A percentile compares a stretch with the other conserved stretches of the same genome.
Evolutionary conservation across 2,888 invertebrate genomes (phyloP).

Genomic region (Fabriciana adippe): DNA sequence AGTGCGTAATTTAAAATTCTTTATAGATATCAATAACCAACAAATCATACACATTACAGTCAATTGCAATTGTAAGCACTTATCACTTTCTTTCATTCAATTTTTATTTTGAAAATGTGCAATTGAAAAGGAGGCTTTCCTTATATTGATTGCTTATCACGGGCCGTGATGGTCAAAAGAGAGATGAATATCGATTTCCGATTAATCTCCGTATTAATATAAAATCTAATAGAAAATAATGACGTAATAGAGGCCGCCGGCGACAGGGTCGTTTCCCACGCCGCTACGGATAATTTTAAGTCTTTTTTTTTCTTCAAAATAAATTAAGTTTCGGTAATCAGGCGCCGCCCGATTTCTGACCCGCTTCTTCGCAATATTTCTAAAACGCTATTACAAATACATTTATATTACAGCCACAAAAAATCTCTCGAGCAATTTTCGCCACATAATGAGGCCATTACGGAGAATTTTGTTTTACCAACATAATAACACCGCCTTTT

Average conservation of each 20-base stretch:
- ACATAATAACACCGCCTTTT: slow-evolving; percentile 81
- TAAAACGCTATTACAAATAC: slow-evolving; percentile 82
- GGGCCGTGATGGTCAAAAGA: slow-evolving; percentile 38
- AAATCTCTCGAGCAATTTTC: slow-evolving; percentile 80
- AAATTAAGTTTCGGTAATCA: slow-evolving; percentile 81
- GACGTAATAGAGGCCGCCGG: slow-evolving; percentile 80
- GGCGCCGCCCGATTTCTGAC: slow-evolving; percentile 73
- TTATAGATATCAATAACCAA: no score
- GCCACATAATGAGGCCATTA: slow-evolving; percentile 83
- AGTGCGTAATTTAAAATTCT: no score
- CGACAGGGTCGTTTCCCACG: slow-evolving; percentile 81
- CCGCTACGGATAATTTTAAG: slow-evolving; percentile 71
- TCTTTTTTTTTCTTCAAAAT: slow-evolving; percentile 73
- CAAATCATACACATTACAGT: no score
- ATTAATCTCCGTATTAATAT: slow-evolving; percentile 79
- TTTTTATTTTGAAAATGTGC: no score
- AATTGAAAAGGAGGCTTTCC: not conserved
- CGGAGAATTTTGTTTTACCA: slow-evolving; percentile 82
- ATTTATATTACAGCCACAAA: slow-evolving; percentile 80
- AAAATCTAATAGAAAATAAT: slow-evolving; percentile 82
- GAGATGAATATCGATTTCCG: slow-evolving; percentile 72
- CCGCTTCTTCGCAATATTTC: slow-evolving; percentile 80
- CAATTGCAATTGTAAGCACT: no score
- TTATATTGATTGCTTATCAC: slow-evolving; percentile 4
- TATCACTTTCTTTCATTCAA: no score